Conservation (phyloP, 2,113 vertebrate genomes). For the Mus musculus region GRCm39 chrX:128201501-128202000, state of each 20-base stretch:
- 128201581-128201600: neutral
- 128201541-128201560: neutral
- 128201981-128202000: slow-evolving; percentile 13
- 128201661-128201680: too few relatives aligned
- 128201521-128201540: neutral
- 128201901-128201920: neutral
- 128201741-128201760: neutral
- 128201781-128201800: neutral
- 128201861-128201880: neutral
- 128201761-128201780: neutral
- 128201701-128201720: neutral
- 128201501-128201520: neutral
- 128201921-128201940: neutral
- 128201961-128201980: neutral
- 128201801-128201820: neutral
- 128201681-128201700: neutral
- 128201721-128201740: neutral
- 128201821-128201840: neutral
- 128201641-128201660: neutral
- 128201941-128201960: neutral
- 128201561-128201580: neutral
- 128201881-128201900: neutral
- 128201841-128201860: neutral
- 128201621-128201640: neutral
- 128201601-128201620: neutral